These are phyloP conservation scores for Aptenodytes forsteri DNA, from an alignment of 2,113 vertebrate genomes.

Conservation along the genomic window DNA sequence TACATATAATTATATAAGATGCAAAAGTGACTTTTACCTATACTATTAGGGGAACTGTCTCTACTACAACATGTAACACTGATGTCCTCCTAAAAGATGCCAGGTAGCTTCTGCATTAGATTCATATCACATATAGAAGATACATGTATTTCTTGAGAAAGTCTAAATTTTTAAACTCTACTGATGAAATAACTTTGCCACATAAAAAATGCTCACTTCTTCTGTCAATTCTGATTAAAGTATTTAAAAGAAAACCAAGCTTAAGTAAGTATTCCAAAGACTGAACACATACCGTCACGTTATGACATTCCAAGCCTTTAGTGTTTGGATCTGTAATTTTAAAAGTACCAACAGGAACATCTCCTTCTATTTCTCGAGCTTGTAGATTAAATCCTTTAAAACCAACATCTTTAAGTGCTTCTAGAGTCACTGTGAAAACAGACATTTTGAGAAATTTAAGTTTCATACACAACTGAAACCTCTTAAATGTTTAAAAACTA, in stretches of 20 bases:
- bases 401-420: slow-evolving; percentile 6
- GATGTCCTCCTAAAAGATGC: neutral
- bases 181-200: neutral
- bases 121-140: neutral
- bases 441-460: neutral
- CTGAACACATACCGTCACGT: slow-evolving; percentile 40
- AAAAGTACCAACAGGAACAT: slow-evolving; percentile 65
- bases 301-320: slow-evolving; percentile 50
- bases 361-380: slow-evolving; percentile 64
- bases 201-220: neutral
- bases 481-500: neutral
- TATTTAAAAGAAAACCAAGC: neutral
- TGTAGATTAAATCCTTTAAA: slow-evolving; percentile 68
- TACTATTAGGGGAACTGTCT: neutral
- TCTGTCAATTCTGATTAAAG: neutral
- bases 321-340: slow-evolving; percentile 67
- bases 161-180: neutral
- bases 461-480: neutral
- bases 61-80: neutral
- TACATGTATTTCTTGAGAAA: neutral
- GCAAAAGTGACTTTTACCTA: neutral
- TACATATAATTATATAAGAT: neutral
- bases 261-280: neutral
- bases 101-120: neutral
- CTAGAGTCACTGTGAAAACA: slow-evolving; percentile 50